phyloP scores from a whole-genome alignment of 2,888 invertebrate genomes.

The Eustalomyia histrio region DNA sequence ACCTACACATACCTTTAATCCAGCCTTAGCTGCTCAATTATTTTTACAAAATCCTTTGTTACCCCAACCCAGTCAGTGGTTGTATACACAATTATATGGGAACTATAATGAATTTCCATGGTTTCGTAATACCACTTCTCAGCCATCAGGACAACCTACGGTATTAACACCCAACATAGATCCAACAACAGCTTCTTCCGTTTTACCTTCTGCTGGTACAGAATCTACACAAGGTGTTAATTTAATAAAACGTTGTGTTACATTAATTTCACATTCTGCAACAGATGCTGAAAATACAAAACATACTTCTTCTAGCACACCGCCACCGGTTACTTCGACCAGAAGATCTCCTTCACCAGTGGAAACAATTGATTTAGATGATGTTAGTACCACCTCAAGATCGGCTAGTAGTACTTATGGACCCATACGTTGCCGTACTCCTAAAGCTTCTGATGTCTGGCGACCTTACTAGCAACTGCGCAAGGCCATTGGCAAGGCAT shows the following conservation, averaged over 20 bases:
- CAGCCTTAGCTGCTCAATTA: slow-evolving; percentile 84
- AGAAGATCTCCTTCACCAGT: slow-evolving; percentile 83
- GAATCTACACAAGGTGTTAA: slow-evolving; percentile 74
- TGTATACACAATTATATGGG: slow-evolving; percentile 88
- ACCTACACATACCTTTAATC: slow-evolving; percentile 80
- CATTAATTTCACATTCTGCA: slow-evolving; percentile 76
- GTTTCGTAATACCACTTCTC: slow-evolving; percentile 81
- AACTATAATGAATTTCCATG: slow-evolving; percentile 85
- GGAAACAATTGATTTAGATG: slow-evolving; percentile 76
- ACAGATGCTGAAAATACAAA: slow-evolving; percentile 76
- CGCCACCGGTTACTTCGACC: slow-evolving; percentile 79
- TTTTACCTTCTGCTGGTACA: slow-evolving; percentile 49
- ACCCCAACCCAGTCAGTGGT: slow-evolving; percentile 88
- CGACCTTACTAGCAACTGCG: slow-evolving; percentile 84
- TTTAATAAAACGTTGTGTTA: slow-evolving; percentile 77
- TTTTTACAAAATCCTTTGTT: slow-evolving; percentile 87
- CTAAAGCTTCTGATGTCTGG: slow-evolving; percentile 86
- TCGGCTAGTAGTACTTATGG: slow-evolving; percentile 73
- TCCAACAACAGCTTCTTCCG: slow-evolving; percentile 33
- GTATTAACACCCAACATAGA: slow-evolving; percentile 47
- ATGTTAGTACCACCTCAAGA: slow-evolving; percentile 74
- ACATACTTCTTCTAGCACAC: slow-evolving; percentile 76
- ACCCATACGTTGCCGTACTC: slow-evolving; percentile 79
- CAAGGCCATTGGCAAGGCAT: slow-evolving; percentile 69
- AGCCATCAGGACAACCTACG: slow-evolving; percentile 60